These are phyloP conservation scores for Halichoerus grypus DNA, from an alignment of 2,113 vertebrate genomes.

Conservation along the genomic window DNA sequence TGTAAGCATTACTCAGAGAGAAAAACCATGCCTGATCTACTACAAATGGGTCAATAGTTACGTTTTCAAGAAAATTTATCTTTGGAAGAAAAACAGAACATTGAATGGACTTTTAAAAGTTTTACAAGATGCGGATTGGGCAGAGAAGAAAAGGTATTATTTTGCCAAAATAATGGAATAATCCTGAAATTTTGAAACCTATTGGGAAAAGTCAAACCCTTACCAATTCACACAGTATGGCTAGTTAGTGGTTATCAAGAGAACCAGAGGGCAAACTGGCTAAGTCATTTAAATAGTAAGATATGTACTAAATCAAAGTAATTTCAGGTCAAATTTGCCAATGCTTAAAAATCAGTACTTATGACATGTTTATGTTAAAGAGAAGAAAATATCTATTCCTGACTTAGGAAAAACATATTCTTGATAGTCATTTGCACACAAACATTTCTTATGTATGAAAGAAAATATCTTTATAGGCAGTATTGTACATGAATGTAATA, in stretches of 20 bases:
- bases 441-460: neutral
- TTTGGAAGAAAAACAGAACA: neutral
- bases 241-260: neutral
- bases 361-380: neutral
- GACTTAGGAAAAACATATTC: neutral
- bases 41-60: neutral
- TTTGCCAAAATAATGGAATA: constrained; percentile 9
- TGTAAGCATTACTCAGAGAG: neutral
- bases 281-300: neutral
- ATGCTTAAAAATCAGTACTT: neutral
- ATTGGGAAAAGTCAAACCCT: neutral
- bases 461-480: neutral
- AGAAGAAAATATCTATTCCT: constrained; percentile 38
- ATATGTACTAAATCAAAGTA: constrained; percentile 20
- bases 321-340: constrained; percentile 26
- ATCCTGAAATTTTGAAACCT: neutral
- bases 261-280: neutral
- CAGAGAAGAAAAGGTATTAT: neutral
- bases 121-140: neutral
- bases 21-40: neutral
- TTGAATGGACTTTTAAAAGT: neutral
- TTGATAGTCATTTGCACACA: neutral
- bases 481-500: neutral
- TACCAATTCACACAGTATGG: neutral
- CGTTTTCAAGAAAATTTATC: constrained; percentile 6